Evolutionary conservation across 30 jellyfish, hydroid and myxozoan genomes (phyloP).

Genomic region (Clytia hemisphaerica): DNA sequence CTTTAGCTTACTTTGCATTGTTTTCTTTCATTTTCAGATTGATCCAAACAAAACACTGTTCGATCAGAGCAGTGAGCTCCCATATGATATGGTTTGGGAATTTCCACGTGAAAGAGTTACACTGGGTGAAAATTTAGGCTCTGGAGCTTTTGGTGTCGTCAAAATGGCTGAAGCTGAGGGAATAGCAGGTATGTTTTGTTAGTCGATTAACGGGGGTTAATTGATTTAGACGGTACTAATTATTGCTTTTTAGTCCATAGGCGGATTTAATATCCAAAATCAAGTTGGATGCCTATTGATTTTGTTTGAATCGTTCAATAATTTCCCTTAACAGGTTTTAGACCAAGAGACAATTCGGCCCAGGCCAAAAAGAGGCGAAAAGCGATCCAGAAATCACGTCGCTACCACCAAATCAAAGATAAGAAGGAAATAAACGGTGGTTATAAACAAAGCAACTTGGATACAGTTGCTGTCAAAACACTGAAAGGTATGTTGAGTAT

Average conservation of each 20-base stretch:
- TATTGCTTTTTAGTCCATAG: too few relatives aligned
- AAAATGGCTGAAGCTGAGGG: slow-evolving; percentile 97
- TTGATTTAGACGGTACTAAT: too few relatives aligned
- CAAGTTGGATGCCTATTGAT: too few relatives aligned
- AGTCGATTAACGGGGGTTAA: too few relatives aligned
- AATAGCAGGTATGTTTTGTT: slow-evolving; percentile 27
- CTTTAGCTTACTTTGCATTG: too few relatives aligned
- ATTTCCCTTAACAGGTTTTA: too few relatives aligned
- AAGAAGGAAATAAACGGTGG: not conserved
- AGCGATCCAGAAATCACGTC: not conserved
- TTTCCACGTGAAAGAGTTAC: slow-evolving; percentile 86
- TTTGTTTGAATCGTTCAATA: too few relatives aligned
- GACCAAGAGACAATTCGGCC: slow-evolving; percentile 26
- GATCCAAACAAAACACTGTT: slow-evolving; percentile 82
- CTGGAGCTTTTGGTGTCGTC: slow-evolving; percentile 97
- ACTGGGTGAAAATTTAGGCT: slow-evolving; percentile 61
- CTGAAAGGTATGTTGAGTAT: slow-evolving; percentile 61
- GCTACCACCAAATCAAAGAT: slow-evolving; percentile 23
- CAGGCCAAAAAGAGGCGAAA: slow-evolving; percentile 13
- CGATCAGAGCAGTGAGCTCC: slow-evolving; percentile 86
- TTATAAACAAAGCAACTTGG: slow-evolving; percentile 64
- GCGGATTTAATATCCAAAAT: too few relatives aligned
- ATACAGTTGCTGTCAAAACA: slow-evolving; percentile 94
- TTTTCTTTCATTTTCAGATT: slow-evolving; percentile 34
- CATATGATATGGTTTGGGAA: slow-evolving; percentile 95